These are phyloP conservation scores for Gymnothorax reevesii DNA, from an alignment of 2,797 vertebrate genomes.

Conservation along the genomic window DNA sequence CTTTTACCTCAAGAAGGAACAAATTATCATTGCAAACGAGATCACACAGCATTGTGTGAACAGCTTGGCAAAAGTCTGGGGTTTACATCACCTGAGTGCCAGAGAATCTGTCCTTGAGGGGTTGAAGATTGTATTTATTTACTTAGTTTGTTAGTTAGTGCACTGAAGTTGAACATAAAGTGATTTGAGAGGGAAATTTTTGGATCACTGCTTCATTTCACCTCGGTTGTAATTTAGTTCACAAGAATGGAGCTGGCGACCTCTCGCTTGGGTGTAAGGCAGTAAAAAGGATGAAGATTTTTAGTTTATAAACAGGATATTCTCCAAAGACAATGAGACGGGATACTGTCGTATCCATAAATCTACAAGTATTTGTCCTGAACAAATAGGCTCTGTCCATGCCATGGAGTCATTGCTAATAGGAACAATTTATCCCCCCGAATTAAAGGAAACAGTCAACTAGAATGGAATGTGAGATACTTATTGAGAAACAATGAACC, in stretches of 20 bases:
- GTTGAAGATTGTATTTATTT: too few relatives aligned
- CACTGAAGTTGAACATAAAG: too few relatives aligned
- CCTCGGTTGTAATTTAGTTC: too few relatives aligned
- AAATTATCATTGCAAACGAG: constrained; percentile 47
- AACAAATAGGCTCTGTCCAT: constrained; percentile 36
- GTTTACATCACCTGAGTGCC: background rate
- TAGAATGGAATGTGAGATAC: background rate
- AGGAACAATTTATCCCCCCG: constrained; percentile 43
- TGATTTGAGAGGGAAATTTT: too few relatives aligned
- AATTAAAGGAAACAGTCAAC: constrained; percentile 52
- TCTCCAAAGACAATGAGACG: constrained; percentile 59
- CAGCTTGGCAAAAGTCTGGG: constrained; percentile 33
- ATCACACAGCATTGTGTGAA: constrained; percentile 47
- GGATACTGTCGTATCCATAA: constrained; percentile 53
- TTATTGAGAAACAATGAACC: constrained; percentile 34
- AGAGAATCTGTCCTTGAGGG: too few relatives aligned
- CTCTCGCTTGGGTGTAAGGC: too few relatives aligned
- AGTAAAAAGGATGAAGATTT: background rate
- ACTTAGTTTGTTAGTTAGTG: too few relatives aligned
- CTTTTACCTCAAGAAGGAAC: constrained; percentile 43
- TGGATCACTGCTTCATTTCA: too few relatives aligned
- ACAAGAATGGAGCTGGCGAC: too few relatives aligned
- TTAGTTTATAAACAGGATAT: constrained; percentile 65
- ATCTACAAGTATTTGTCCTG: constrained; percentile 50
- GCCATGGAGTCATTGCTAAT: constrained; percentile 49